Evolutionary conservation across 92 coral and sea anemone species (phyloP).

Genomic region (Palythoa heliodiscus): DNA sequence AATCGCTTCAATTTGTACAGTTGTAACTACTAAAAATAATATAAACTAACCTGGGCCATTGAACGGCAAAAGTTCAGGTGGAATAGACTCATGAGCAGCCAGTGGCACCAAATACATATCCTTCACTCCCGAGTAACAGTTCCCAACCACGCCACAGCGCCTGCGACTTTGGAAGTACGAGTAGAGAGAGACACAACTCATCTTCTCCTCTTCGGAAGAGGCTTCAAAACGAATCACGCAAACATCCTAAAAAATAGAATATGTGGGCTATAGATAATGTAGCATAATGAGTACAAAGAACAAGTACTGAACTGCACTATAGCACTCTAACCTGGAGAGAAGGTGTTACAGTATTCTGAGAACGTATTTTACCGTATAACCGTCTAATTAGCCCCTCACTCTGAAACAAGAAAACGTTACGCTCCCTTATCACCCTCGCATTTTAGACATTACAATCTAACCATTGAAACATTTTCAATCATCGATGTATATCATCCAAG

Average conservation of each 20-base stretch:
- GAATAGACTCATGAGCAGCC: constrained; percentile 87
- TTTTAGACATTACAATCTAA: too few relatives aligned
- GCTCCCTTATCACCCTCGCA: too few relatives aligned
- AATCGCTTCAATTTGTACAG: too few relatives aligned
- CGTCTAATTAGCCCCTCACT: too few relatives aligned
- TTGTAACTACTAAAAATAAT: background rate
- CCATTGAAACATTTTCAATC: too few relatives aligned
- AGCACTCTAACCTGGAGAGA: too few relatives aligned
- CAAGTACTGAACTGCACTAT: background rate
- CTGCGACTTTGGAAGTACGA: constrained; percentile 98
- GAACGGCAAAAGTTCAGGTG: constrained; percentile 87
- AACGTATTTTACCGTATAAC: too few relatives aligned
- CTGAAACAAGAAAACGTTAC: too few relatives aligned
- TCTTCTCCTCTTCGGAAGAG: constrained; percentile 92
- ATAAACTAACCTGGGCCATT: constrained; percentile 89
- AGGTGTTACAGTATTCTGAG: too few relatives aligned
- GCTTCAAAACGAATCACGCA: constrained; percentile 93
- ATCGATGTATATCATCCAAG: too few relatives aligned
- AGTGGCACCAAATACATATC: constrained; percentile 96
- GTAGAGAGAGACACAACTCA: constrained; percentile 90
- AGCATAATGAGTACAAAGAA: background rate
- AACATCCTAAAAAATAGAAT: constrained; percentile 67
- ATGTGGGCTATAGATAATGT: background rate
- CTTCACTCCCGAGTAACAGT: constrained; percentile 90
- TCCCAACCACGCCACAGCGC: constrained; percentile 98